Evolutionary conservation across 2,113 vertebrate species (phyloP).

Genomic region (Crocuta crocuta): DNA sequence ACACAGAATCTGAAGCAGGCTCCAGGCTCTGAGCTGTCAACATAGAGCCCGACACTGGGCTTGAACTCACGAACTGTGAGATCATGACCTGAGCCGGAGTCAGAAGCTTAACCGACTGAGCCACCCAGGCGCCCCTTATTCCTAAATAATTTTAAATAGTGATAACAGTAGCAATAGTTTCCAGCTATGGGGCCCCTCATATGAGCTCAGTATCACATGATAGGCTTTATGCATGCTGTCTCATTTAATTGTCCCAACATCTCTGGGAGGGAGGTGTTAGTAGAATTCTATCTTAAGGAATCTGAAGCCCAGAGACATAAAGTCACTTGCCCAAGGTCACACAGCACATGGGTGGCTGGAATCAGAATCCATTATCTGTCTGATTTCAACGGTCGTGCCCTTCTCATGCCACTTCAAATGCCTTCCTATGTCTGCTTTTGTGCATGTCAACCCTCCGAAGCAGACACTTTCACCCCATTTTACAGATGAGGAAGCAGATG

Average conservation of each 20-base stretch:
- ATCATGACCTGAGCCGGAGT: too few relatives aligned
- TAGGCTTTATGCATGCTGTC: too few relatives aligned
- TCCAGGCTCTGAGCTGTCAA: too few relatives aligned
- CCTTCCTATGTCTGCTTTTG: background rate
- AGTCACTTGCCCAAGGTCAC: background rate
- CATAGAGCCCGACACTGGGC: too few relatives aligned
- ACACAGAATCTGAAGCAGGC: too few relatives aligned
- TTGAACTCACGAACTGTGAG: too few relatives aligned
- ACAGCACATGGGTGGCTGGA: background rate
- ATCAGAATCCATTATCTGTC: background rate
- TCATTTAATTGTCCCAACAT: background rate
- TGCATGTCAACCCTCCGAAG: rapidly evolving
- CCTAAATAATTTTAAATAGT: background rate
- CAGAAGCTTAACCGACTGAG: too few relatives aligned
- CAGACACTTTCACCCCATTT: background rate
- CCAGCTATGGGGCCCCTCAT: background rate
- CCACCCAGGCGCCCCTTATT: too few relatives aligned
- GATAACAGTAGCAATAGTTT: background rate
- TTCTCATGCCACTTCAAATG: background rate
- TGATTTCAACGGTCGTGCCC: background rate
- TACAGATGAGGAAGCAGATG: background rate
- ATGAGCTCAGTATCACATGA: background rate
- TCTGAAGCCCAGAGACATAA: background rate
- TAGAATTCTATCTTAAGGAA: background rate
- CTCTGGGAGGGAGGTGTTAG: background rate